phyloP scores from a whole-genome alignment of 2,888 invertebrate genomes.

The Sacculina carcini region DNA sequence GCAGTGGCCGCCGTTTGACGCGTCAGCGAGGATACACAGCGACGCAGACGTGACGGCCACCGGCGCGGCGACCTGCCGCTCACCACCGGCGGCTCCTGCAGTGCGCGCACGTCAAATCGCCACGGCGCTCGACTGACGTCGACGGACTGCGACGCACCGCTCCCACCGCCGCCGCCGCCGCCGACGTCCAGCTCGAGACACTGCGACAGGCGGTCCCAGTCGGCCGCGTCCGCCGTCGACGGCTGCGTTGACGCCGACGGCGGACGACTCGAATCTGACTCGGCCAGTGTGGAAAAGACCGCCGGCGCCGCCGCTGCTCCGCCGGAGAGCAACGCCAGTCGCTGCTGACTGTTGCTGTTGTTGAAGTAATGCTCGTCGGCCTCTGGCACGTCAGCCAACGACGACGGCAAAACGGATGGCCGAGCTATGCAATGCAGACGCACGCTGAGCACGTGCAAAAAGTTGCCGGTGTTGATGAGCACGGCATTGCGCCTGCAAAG shows the following conservation, averaged over 20 bases:
- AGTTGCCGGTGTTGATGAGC: constrained; percentile 57
- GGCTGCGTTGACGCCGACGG: neutral
- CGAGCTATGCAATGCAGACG: too few species aligned
- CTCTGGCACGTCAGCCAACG: too few species aligned
- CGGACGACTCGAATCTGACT: neutral
- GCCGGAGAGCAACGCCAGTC: too few species aligned
- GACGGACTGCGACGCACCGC: neutral
- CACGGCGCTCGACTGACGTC: neutral
- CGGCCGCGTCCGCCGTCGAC: neutral
- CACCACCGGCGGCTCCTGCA: neutral
- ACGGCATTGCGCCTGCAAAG: constrained; percentile 30
- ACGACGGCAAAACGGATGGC: too few species aligned
- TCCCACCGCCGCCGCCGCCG: too few species aligned
- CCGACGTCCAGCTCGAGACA: neutral
- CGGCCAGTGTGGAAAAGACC: neutral
- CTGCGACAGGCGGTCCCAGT: neutral
- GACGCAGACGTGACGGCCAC: neutral
- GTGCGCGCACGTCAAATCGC: neutral
- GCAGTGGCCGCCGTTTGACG: too few species aligned
- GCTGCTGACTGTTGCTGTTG: too few species aligned
- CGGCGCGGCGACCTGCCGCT: constrained; percentile 3
- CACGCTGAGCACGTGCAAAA: constrained; percentile 45
- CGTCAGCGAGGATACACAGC: too few species aligned
- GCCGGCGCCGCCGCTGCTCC: neutral
- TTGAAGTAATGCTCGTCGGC: too few species aligned